A percentile compares a stretch with the other conserved stretches of the same genome.
These are phyloP conservation scores for Cromileptes altivelis DNA, from an alignment of 2,113 vertebrate genomes.

Conservation along the genomic window DNA sequence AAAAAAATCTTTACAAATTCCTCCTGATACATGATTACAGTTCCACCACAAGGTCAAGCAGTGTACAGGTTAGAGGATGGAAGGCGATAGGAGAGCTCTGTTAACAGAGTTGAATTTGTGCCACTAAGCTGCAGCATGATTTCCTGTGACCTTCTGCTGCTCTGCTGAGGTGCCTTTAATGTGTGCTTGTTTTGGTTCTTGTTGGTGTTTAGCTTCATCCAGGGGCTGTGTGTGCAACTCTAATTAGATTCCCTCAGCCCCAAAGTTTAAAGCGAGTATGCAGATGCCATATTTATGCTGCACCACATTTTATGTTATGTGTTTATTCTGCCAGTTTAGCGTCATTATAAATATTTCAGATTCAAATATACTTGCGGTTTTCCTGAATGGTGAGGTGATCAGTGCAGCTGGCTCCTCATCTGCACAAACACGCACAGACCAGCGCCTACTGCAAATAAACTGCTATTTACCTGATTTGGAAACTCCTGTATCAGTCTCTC, in stretches of 20 bases:
- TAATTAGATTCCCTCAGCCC: slow-evolving; percentile 65
- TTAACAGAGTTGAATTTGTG: slow-evolving; percentile 35
- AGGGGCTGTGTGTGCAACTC: slow-evolving; percentile 33
- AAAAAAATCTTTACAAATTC: not conserved
- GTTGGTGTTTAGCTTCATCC: slow-evolving; percentile 55
- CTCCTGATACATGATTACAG: not conserved
- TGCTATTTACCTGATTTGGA: slow-evolving; percentile 61
- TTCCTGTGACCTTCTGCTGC: slow-evolving; percentile 64
- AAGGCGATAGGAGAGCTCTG: slow-evolving; percentile 11
- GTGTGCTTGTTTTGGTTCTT: slow-evolving; percentile 55
- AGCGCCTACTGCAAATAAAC: slow-evolving; percentile 43
- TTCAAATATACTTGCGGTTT: slow-evolving; percentile 48
- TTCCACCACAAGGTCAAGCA: slow-evolving; percentile 7
- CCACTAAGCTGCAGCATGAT: slow-evolving; percentile 50
- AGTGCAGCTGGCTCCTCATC: slow-evolving; percentile 17
- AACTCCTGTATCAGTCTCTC: slow-evolving; percentile 46
- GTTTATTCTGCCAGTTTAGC: slow-evolving; percentile 66
- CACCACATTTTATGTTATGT: slow-evolving; percentile 49
- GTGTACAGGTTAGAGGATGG: not conserved
- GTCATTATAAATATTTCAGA: slow-evolving; percentile 71
- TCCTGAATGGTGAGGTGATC: slow-evolving; percentile 40
- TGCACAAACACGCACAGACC: slow-evolving; percentile 34
- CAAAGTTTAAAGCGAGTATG: slow-evolving; percentile 49
- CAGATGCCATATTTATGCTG: slow-evolving; percentile 61
- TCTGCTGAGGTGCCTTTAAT: slow-evolving; percentile 32